Conservation (phyloP, 2,113 vertebrate genomes). For the Cottus gobio region DNA sequence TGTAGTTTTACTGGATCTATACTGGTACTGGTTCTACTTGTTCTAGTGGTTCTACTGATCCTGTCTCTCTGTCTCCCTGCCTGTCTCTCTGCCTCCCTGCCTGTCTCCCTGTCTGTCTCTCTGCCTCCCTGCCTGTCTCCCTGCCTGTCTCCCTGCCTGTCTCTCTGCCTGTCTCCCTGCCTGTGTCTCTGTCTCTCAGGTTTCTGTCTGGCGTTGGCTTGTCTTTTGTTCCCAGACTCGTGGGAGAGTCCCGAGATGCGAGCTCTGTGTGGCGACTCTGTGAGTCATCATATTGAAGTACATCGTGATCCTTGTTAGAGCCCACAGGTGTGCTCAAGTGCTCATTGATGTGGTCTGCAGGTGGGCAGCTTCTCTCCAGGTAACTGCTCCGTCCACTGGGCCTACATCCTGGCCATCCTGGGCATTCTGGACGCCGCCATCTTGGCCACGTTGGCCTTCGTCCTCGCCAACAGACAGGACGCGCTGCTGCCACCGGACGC, state of each 20-base stretch:
- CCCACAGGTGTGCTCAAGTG: neutral
- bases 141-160: neutral
- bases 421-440: constrained; percentile 85
- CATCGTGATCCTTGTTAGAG: too few relatives aligned
- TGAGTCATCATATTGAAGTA: constrained; percentile 20
- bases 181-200: constrained; percentile 53
- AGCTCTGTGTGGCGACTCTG: constrained; percentile 83
- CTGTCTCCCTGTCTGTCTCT: neutral
- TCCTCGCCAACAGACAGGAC: constrained; percentile 87
- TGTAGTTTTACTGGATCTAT: too few relatives aligned
- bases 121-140: constrained; percentile 54
- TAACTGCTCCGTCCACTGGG: constrained; percentile 87
- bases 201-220: constrained; percentile 85
- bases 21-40: neutral
- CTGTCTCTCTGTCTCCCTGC: neutral
- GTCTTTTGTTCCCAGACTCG: constrained; percentile 86
- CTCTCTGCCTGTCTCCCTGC: neutral
- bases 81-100: neutral
- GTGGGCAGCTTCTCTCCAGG: constrained; percentile 85
- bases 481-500: constrained; percentile 82
- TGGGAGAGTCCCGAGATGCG: constrained; percentile 87
- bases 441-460: constrained; percentile 85
- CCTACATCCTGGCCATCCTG: constrained; percentile 86
- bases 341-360: constrained; percentile 38
- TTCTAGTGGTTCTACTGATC: neutral